Conservation (phyloP, 2,113 vertebrate species). For the Ailurus styani region DNA sequence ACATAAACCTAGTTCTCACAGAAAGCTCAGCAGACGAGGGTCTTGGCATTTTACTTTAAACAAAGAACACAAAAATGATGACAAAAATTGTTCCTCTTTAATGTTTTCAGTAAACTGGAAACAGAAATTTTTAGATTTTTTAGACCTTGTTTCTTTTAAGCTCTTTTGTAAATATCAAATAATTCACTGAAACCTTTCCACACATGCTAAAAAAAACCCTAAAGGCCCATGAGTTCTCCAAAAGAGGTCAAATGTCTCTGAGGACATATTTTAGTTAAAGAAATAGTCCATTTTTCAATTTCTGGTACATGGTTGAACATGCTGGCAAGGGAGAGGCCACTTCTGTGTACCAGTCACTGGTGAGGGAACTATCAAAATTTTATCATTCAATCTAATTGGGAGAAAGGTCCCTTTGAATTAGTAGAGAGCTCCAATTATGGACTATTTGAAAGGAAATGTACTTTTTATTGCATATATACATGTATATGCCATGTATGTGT, state of each 20-base stretch:
- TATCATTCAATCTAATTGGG: constrained; percentile 2
- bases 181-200: constrained; percentile 30
- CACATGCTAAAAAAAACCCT: neutral
- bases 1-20: constrained; percentile 46
- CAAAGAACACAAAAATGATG: constrained; percentile 3
- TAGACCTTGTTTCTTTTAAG: neutral
- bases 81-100: constrained; percentile 28
- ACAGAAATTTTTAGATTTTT: constrained; percentile 7
- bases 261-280: neutral
- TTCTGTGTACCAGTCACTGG: neutral
- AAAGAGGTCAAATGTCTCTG: constrained; percentile 11
- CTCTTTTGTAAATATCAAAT: constrained; percentile 27
- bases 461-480: neutral
- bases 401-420: constrained; percentile 28
- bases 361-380: constrained; percentile 1
- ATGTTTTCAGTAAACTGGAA: constrained; percentile 10
- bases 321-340: neutral
- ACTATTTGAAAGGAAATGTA: constrained; percentile 36
- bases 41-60: constrained; percentile 42
- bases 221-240: neutral
- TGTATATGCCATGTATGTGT: neutral
- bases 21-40: neutral
- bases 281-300: constrained; percentile 27
- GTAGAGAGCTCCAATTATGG: neutral
- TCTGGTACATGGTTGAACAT: neutral